phyloP scores from a whole-genome alignment of 2,113 vertebrate species.

The Myotis davidii region DNA sequence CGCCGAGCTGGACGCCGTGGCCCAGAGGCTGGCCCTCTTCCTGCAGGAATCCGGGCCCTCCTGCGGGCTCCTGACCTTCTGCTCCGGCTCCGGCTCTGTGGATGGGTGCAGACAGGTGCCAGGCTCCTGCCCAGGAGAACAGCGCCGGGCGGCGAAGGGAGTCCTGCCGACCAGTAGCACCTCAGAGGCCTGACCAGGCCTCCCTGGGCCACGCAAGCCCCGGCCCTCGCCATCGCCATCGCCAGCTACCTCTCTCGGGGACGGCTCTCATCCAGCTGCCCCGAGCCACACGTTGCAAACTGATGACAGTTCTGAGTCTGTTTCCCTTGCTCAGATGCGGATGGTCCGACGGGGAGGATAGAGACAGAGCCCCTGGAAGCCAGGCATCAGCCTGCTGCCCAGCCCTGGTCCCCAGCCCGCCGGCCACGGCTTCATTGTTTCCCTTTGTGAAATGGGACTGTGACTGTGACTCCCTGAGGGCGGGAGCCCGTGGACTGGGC shows the following conservation, averaged over 20 bases:
- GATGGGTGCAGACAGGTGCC: constrained; percentile 42
- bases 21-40: constrained; percentile 86
- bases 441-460: not conserved
- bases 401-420: not conserved
- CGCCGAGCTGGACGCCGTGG: constrained; percentile 86
- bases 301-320: too few relatives aligned
- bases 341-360: rapidly evolving
- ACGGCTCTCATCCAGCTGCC: not conserved
- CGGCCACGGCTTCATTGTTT: rapidly evolving
- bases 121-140: constrained; percentile 52
- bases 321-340: not conserved
- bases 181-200: not conserved
- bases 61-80: not conserved
- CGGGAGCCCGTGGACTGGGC: not conserved
- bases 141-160: rapidly evolving
- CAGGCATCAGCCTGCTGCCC: not conserved
- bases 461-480: not conserved
- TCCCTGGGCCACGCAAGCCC: not conserved
- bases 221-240: not conserved
- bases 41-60: constrained; percentile 82
- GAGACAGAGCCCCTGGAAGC: not conserved
- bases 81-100: not conserved
- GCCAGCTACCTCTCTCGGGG: constrained; percentile 3
- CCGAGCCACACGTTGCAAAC: not conserved
- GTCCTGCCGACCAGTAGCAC: rapidly evolving